Evolutionary conservation across 2,888 invertebrate genomes (phyloP), one percentile per base, ranked within the genome.

Genomic region (Antitype chi): DNA sequence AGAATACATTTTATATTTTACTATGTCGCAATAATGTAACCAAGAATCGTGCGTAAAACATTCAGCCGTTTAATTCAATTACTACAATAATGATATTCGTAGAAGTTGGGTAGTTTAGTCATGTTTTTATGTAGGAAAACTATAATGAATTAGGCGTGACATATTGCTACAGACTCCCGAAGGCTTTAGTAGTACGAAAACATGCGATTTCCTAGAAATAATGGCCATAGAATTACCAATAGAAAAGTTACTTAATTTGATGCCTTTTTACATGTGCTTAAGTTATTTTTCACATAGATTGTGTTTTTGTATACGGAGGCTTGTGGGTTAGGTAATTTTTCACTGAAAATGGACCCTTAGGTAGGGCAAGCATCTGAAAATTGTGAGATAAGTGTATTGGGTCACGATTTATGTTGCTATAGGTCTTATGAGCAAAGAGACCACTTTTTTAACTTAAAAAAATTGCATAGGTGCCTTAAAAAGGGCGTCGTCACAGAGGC

Each of bases 361-460:
- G 74, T 60, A 28, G 62, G 49, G 74, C 68, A 68, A 77, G 60
- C 63, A 73, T 78, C 74, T 66, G 68, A 75, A 81, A 69, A 81
- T 55, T 73, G 68, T 63, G 43, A 73, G 78, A 85, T 85, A 84
- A 86, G 76, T 80, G 70, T 74, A 60, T 47, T 32, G 60, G 76
- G 74, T 78, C 76, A 63, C 57, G 62, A 86, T 84, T 86, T 77
- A 86, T 85, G 63, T 52, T 72, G 62, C 74, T 66, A 55, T 76
- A 71, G 28, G 11, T 57, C 74, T 57, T 80, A 17, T 52, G 28
- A 8, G 59, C 17, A 60, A 32, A 53, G 15, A 78, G 7, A 57
- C 38, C n/a, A n/a, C n/a, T 17, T 20, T 28, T 15, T 4, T 1
- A 38, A 60, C 6, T 17, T 0, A 43, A n/a, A 17, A 17, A 47